A percentile compares a stretch with the other conserved stretches of the same genome.
Conservation (phyloP, 2,888 invertebrate species). For the Dinocampus coccinellae region DNA sequence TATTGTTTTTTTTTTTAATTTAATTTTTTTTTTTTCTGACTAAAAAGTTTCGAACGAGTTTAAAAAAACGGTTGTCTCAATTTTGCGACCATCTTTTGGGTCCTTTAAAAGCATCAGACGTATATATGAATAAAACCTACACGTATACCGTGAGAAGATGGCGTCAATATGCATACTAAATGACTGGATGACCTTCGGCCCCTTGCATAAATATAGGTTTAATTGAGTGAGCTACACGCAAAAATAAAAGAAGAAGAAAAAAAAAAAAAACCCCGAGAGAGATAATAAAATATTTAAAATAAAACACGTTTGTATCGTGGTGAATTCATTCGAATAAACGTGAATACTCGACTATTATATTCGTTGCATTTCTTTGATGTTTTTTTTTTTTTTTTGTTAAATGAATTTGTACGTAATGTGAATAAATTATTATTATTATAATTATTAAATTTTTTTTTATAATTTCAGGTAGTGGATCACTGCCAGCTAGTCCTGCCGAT, state of each 20-base stretch:
- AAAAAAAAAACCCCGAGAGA: conserved; percentile 57
- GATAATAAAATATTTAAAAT: conserved; percentile 29
- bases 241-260: conserved; percentile 36
- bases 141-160: conserved; percentile 46
- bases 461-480: conserved; percentile 77
- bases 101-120: not conserved
- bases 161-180: conserved; percentile 64
- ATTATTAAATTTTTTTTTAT: conserved; percentile 13
- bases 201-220: conserved; percentile 67
- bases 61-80: conserved; percentile 15
- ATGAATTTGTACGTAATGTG: no score
- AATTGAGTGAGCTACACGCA: conserved; percentile 63
- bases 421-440: not conserved
- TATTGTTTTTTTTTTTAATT: no score
- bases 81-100: not conserved
- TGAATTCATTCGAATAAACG: not conserved
- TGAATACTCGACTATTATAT: not conserved
- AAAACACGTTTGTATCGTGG: not conserved
- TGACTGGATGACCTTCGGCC: conserved; percentile 66
- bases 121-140: conserved; percentile 1
- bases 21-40: not conserved
- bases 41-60: conserved; percentile 17
- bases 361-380: not conserved
- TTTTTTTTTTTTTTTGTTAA: not conserved
- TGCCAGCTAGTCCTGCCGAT: conserved; percentile 97